Conservation (phyloP, 2,888 invertebrate genomes). For the Xanthorhoe spadicearia region DNA sequence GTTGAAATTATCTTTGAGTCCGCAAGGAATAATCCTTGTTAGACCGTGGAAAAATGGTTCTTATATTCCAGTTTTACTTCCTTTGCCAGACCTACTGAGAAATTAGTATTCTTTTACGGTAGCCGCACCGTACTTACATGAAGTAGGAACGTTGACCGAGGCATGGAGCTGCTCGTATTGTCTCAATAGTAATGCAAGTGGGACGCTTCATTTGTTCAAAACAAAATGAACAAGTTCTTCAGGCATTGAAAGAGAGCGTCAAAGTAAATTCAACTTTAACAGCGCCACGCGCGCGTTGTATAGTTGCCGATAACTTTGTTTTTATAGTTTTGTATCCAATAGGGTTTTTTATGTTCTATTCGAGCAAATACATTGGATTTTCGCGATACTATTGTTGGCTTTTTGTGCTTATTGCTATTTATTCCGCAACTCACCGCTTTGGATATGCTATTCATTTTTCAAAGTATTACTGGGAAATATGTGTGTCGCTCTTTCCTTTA, state of each 20-base stretch:
- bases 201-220: slow-evolving; percentile 39
- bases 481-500: background rate
- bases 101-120: slow-evolving; percentile 40
- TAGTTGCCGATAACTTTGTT: slow-evolving; percentile 42
- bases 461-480: slow-evolving; percentile 1
- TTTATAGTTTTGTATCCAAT: slow-evolving; percentile 36
- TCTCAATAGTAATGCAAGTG: slow-evolving; percentile 32
- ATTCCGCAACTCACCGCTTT: slow-evolving; percentile 8
- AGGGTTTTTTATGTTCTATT: slow-evolving; percentile 26
- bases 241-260: slow-evolving; percentile 42
- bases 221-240: slow-evolving; percentile 44
- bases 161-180: slow-evolving; percentile 35
- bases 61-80: slow-evolving; percentile 34
- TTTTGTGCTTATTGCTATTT: slow-evolving; percentile 18
- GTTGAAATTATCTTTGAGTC: slow-evolving; percentile 41
- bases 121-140: slow-evolving; percentile 30
- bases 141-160: slow-evolving; percentile 34
- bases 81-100: slow-evolving; percentile 23
- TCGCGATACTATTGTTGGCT: background rate
- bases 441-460: slow-evolving; percentile 4
- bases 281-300: slow-evolving; percentile 48
- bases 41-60: slow-evolving; percentile 34
- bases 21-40: slow-evolving; percentile 38
- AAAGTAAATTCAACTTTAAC: slow-evolving; percentile 58
- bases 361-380: slow-evolving; percentile 15